Evolutionary conservation across 2,888 invertebrate genomes (phyloP), one percentile per base, ranked within the genome.

Genomic region (Diabrotica balteata): DNA sequence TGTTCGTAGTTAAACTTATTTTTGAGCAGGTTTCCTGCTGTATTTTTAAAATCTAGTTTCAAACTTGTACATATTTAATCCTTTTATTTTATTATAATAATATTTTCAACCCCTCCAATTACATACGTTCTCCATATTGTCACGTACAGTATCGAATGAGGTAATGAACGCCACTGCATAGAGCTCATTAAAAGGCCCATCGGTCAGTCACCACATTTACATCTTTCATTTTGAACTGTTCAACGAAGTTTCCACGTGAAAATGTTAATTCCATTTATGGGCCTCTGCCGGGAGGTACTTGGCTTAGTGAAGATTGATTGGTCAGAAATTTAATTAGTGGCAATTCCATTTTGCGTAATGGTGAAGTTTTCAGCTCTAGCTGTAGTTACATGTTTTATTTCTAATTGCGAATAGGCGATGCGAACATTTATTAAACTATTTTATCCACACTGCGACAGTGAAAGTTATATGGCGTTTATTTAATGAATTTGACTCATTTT

Each of bases 121-220:
- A 32, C 17, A 17, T 17, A 17, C 17, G 17, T 32, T 32, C 32
- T 32, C 32, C 32, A 32, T 32, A 32, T 32, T 32, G 32, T 32
- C 32, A 32, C 32, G 32, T 32, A 32, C 32, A 32, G 32, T 32
- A 5, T 17, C 17, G 17, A 17, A 17, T 2, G 11, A 17, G 9
- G 44, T 43, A 17, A 17, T 17, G 17, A 17, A 22, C 62, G 52
- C 52, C 64, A 32, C 51, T 64, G 64, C 11, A 7, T 7, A 44
- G 11, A 53, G 60, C 64, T 64, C 61, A 66, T 68, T 71, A 71
- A 61, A 61, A 52, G 68, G 59, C 49, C 68, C 72, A 72, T 70
- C 68, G 72, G 72, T 70, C 69, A 68, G 53, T 70, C 68, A 59
- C 68, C 69, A 59, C 64, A 66, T 72, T 72, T 68, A 66, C 69